A percentile compares a stretch with the other conserved stretches of the same genome.
phyloP scores from a whole-genome alignment of 2,113 vertebrate genomes.

The Mustela lutreola region DNA sequence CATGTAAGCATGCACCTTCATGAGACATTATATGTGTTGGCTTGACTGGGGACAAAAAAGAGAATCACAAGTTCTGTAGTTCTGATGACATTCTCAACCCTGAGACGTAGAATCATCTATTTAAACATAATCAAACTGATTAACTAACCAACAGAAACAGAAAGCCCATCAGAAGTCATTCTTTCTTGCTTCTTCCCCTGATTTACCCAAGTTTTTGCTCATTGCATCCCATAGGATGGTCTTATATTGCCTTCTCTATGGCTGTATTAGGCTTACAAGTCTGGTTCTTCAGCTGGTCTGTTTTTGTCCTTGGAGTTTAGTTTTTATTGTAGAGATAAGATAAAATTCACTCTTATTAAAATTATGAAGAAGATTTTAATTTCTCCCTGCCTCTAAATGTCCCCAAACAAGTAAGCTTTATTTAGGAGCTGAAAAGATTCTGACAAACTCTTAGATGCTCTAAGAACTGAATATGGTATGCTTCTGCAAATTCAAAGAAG shows the following conservation, averaged over 20 bases:
- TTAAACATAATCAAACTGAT: too few relatives aligned
- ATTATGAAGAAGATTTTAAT: not conserved
- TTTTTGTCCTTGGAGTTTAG: not conserved
- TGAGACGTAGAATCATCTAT: not conserved
- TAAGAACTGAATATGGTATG: not conserved
- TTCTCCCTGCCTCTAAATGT: not conserved
- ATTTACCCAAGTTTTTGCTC: not conserved
- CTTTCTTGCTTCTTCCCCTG: not conserved
- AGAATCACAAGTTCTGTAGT: not conserved
- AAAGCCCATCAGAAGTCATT: not conserved
- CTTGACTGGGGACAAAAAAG: not conserved
- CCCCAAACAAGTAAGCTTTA: not conserved
- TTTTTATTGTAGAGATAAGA: not conserved
- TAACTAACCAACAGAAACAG: not conserved
- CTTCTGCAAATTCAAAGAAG: not conserved
- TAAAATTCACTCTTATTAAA: not conserved
- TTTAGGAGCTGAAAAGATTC: not conserved
- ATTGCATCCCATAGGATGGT: not conserved
- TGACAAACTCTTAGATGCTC: not conserved
- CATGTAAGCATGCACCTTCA: accelerated
- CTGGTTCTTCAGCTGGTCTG: not conserved
- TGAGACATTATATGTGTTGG: not conserved
- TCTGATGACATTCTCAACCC: not conserved
- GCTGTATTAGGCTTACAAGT: not conserved
- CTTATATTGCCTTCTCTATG: not conserved